These are phyloP conservation scores for Mycetomoellerius zeteki DNA, from an alignment of 1,140 invertebrate species.

Conservation along the genomic window DNA sequence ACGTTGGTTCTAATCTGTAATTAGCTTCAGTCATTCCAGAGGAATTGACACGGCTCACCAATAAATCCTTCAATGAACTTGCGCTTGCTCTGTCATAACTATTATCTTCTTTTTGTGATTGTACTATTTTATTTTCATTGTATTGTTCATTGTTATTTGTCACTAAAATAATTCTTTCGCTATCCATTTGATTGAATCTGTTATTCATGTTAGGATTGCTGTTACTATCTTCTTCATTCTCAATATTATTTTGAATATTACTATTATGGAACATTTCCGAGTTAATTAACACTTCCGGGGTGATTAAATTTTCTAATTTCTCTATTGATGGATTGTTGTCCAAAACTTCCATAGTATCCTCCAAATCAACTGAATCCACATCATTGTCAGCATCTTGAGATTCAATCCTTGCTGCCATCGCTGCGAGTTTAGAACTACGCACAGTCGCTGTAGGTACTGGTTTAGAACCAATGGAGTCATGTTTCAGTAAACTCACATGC, in stretches of 20 bases:
- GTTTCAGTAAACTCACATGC: constrained; percentile 58
- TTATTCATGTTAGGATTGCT: constrained; percentile 16
- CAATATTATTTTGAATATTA: background rate
- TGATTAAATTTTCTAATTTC: constrained; percentile 79
- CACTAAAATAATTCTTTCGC: background rate
- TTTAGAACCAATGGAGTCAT: constrained; percentile 66
- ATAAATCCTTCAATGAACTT: constrained; percentile 79
- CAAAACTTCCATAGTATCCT: constrained; percentile 68
- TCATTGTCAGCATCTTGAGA: constrained; percentile 67
- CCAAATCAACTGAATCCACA: constrained; percentile 56
- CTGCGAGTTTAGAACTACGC: constrained; percentile 83
- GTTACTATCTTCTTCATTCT: background rate
- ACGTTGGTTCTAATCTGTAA: constrained; percentile 85
- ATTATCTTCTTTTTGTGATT: background rate
- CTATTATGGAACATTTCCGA: constrained; percentile 68
- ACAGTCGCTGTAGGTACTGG: constrained; percentile 81
- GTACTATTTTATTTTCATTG: background rate
- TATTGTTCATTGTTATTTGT: background rate
- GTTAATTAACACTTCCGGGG: constrained; percentile 72
- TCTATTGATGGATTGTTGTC: constrained; percentile 72
- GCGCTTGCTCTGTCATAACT: constrained; percentile 55
- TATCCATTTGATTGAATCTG: constrained; percentile 28
- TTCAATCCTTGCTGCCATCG: constrained; percentile 85
- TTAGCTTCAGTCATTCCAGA: constrained; percentile 70
- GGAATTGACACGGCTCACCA: constrained; percentile 82